Conservation (phyloP, 1,140 invertebrate genomes). For the Gryon sp. region DNA sequence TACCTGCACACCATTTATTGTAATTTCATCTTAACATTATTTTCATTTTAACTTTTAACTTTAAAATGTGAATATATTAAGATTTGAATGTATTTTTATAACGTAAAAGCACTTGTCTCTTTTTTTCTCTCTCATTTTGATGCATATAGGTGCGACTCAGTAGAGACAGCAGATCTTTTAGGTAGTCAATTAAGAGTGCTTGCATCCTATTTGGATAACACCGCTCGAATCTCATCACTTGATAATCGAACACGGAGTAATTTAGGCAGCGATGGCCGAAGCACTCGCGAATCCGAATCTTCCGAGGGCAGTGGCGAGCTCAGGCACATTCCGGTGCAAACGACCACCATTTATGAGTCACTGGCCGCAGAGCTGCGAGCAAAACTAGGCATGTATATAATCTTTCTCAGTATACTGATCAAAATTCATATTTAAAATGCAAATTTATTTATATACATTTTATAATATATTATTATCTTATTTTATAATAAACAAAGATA, state of each 20-base stretch:
- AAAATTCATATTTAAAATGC: no score
- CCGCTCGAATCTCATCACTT: conserved; percentile 86
- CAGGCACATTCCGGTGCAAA: conserved; percentile 80
- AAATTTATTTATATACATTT: no score
- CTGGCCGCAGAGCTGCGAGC: conserved; percentile 93
- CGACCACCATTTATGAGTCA: conserved; percentile 91
- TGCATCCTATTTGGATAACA: conserved; percentile 91
- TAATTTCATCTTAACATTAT: no score
- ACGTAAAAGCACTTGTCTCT: no score
- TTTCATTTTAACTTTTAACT: no score
- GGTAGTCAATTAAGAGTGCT: conserved; percentile 89
- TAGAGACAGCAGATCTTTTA: conserved; percentile 93
- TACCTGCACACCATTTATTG: no score
- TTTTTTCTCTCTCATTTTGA: no score
- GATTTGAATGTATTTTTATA: no score
- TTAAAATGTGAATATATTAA: no score
- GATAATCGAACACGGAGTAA: conserved; percentile 84
- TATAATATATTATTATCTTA: no score
- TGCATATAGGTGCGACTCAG: conserved; percentile 91
- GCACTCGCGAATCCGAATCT: conserved; percentile 87
- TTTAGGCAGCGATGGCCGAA: conserved; percentile 85
- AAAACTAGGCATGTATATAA: conserved; percentile 84
- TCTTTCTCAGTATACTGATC: no score
- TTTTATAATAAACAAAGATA: no score
- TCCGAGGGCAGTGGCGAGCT: conserved; percentile 84